Base-by-base conservation (phyloP, 1,140 invertebrate species). In the Microplitis mediator region DNA sequence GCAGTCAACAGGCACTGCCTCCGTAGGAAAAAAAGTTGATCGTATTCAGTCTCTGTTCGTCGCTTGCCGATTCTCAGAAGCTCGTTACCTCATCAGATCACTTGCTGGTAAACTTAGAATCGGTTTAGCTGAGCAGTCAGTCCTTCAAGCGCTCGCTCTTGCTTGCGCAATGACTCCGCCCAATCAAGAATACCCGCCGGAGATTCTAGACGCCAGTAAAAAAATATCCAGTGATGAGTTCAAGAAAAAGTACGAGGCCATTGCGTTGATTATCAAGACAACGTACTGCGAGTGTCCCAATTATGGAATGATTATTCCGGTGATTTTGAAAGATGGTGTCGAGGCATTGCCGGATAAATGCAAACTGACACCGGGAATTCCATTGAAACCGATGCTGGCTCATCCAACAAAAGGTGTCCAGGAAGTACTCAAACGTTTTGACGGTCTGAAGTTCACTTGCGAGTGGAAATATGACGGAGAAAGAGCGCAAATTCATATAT, bases 381-480 rank as follows among this genome's bases (percentile, higher is more conserved):
- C 98, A 9, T 88, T 99, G 56, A 97, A 98, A 84, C 98, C 98
- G 6, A 99, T 99, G 98, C 90, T 99, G 75, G 98, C 98, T 2
- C 97, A 99, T 87, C 98, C 98, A 11, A 98, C 98, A 0, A 97
- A 96, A 86, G 97, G 97, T 3, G 92, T 96, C 3, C 89, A 91
- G 67, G 97, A 99, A 87, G 95, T 99, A 13, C 85, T 99, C 3
- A 90, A 92, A 63, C 89, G 97, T 69, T 99, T 99, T 86, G 97
- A 98, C 72, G 91, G 93, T 35, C 88, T 94, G 76, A 93, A 95
- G 80, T 99, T 99, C 81, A 99, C 98, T 3, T 99, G 98, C 84
- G 98, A 99, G 89, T 99, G 93, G 91, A 99, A 99, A 86, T 99
- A 99, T 85, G 98, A 99, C 86, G 98, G 98, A 4, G 98, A 99